Base-by-base conservation (phyloP, 2,797 vertebrate genomes). In the Thalassophryne amazonica region DNA sequence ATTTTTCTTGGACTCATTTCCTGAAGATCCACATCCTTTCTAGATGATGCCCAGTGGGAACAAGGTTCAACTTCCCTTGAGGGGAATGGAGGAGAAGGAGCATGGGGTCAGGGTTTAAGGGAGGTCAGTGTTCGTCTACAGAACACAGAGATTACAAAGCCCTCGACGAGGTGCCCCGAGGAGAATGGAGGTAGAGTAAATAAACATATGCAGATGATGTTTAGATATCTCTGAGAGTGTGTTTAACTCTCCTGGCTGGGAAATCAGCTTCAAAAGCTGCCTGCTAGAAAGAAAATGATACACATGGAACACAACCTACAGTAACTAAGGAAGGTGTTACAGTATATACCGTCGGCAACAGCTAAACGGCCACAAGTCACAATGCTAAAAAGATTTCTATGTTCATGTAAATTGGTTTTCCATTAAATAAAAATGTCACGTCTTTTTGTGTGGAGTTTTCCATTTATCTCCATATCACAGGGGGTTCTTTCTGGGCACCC, bases 131-230 rank as follows among this genome's bases (percentile, higher is more conserved):
- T 66, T 11, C 2, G 17, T 47, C 66, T 6, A 3, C 40, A 59
- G 60, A 40, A 66, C 13, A 32, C 43, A 47, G 35, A 55, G 53
- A 43, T 3, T 8, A 32, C 24, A 3, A 11, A 19, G 33, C 53
- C 52, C 61, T 32, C n/a, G 9, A 52, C 36, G 70, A 34, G 37
- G 73, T 63, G 45, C 60, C 64, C 62, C 9, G 24, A 61, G 63
- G 70, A 77, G 63, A 40, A 76, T 59, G 65, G 36, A 38, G 23
- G 47, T 65, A 63, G 76, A 53, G 52, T 50, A 84, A 87, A 88
- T 83, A 87, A 86, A 87, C 79, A 74, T 69, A 66, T 67, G 75
- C 13, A 49, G 74, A 84, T 75, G 72, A 82, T 89, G 85, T 87
- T 87, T 86, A 71, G 66, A 84, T 77, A 78, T 81, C 60, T 69